phyloP scores from a whole-genome alignment of 2,113 vertebrate species.

The Phylloscopus trochiloides region DNA sequence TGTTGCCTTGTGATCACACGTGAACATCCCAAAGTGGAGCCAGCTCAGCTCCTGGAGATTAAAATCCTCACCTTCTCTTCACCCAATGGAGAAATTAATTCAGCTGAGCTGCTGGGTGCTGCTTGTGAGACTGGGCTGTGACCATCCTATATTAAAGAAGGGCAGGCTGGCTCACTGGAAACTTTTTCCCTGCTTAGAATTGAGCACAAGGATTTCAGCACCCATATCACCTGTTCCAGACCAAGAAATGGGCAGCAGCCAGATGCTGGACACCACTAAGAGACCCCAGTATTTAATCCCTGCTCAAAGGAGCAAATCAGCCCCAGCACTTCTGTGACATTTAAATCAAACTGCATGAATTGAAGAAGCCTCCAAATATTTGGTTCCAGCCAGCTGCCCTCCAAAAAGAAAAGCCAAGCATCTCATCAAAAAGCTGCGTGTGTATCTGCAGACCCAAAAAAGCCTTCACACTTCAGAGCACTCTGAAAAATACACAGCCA shows the following conservation, averaged over 20 bases:
- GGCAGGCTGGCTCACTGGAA: neutral
- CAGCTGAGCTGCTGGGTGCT: neutral
- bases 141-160: neutral
- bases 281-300: neutral
- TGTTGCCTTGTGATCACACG: rapidly evolving
- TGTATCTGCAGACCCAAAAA: neutral
- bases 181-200: neutral
- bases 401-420: conserved; percentile 1
- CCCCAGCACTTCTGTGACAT: neutral
- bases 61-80: neutral
- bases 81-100: neutral
- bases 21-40: neutral
- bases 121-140: neutral
- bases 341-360: neutral
- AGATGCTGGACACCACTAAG: neutral
- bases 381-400: neutral
- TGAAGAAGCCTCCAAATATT: neutral
- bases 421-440: neutral
- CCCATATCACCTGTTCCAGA: neutral
- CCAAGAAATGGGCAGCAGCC: neutral
- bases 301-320: neutral
- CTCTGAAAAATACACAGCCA: conserved; percentile 39
- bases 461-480: conserved; percentile 41
- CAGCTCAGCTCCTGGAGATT: neutral
- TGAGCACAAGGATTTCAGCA: neutral